These are phyloP conservation scores for Plusia festucae DNA, from an alignment of 2,888 invertebrate genomes.

Conservation along the genomic window DNA sequence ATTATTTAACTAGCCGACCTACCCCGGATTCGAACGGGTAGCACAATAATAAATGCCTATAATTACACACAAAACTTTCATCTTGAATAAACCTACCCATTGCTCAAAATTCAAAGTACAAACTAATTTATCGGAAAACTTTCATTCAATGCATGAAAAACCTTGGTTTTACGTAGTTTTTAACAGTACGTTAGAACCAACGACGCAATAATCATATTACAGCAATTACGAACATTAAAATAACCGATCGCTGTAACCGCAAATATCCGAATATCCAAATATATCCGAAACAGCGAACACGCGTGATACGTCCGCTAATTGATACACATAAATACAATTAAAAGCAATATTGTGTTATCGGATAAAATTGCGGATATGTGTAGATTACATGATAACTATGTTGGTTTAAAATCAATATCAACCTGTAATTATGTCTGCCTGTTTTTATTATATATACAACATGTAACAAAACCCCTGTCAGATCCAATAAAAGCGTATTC, in stretches of 20 bases:
- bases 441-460: no score
- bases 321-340: constrained; percentile 30
- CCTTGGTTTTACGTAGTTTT: neutral
- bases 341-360: constrained; percentile 26
- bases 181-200: neutral
- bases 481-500: no score
- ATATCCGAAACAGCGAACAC: constrained; percentile 22
- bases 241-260: constrained; percentile 28
- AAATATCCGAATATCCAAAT: constrained; percentile 31
- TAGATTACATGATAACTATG: neutral
- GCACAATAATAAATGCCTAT: no score
- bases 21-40: no score
- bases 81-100: no score
- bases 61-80: no score
- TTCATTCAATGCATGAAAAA: neutral
- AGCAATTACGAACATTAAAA: constrained; percentile 23
- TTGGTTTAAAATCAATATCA: neutral
- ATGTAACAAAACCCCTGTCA: no score
- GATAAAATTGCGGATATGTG: constrained; percentile 9
- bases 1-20: no score
- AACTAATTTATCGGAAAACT: no score
- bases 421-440: neutral
- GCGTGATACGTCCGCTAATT: constrained; percentile 25
- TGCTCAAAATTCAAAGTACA: no score
- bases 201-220: constrained; percentile 23